Conservation (phyloP, 2,113 vertebrate species). For the Atlantisia rogersi region DNA sequence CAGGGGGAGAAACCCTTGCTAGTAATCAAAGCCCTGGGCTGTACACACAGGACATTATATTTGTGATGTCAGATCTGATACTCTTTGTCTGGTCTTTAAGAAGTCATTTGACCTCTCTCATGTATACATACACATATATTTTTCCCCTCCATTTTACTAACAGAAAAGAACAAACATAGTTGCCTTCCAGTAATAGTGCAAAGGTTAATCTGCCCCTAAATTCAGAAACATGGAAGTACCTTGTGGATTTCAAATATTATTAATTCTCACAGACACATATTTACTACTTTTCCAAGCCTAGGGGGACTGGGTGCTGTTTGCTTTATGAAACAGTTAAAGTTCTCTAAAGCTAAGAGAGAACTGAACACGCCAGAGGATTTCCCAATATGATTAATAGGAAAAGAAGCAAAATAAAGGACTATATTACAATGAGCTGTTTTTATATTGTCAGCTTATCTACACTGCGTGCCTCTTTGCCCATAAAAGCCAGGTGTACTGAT, state of each 20-base stretch:
- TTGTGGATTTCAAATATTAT: constrained; percentile 9
- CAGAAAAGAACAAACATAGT: neutral
- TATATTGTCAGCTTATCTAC: neutral
- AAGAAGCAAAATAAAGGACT: neutral
- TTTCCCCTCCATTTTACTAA: neutral
- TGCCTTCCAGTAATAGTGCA: constrained; percentile 24
- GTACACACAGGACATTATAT: neutral
- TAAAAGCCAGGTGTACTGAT: neutral
- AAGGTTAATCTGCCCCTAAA: constrained; percentile 22
- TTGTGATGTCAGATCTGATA: neutral
- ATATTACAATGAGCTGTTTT: neutral
- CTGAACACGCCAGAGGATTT: neutral
- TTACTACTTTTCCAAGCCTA: neutral
- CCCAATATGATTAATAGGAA: neutral
- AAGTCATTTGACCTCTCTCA: neutral
- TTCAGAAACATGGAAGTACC: constrained; percentile 8
- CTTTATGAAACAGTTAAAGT: neutral
- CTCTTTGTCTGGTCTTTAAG: neutral
- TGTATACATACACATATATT: neutral
- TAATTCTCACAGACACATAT: constrained; percentile 13
- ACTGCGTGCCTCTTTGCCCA: neutral
- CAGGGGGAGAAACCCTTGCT: neutral
- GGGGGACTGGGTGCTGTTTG: neutral
- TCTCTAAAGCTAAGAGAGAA: neutral
- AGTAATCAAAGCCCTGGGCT: neutral